Evolutionary conservation across 1,140 invertebrate species (phyloP).

Genomic region (Eubasilissa regina): DNA sequence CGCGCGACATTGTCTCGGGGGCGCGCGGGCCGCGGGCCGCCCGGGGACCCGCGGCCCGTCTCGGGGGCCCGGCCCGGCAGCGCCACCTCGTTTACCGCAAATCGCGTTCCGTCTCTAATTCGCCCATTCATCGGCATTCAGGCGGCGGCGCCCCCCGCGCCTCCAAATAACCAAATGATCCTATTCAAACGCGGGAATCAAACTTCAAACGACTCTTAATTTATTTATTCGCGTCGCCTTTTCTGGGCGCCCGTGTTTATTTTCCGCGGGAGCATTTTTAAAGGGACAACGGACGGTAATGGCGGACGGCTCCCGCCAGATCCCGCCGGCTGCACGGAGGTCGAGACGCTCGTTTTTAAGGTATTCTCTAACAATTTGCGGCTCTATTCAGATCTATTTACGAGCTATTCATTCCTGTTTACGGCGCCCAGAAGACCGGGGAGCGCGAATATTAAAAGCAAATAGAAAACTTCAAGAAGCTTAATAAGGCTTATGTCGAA

Average conservation of each 20-base stretch:
- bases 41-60: too few relatives aligned
- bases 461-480: background rate
- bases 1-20: conserved; percentile 52
- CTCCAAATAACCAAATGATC: conserved; percentile 58
- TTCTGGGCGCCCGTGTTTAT: conserved; percentile 43
- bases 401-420: background rate
- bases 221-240: conserved; percentile 58
- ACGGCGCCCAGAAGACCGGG: too few relatives aligned
- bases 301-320: background rate
- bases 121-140: conserved; percentile 59
- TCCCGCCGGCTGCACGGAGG: too few relatives aligned
- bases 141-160: conserved; percentile 10
- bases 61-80: conserved; percentile 31
- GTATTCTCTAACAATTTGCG: background rate
- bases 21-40: too few relatives aligned
- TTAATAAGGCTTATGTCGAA: too few relatives aligned
- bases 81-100: conserved; percentile 57
- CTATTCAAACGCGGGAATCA: conserved; percentile 57
- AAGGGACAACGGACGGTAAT: conserved; percentile 42
- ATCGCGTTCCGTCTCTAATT: conserved; percentile 59
- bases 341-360: conserved; percentile 1
- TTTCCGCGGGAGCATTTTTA: conserved; percentile 39
- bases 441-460: too few relatives aligned
- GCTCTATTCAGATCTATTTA: background rate
- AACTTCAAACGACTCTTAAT: conserved; percentile 60